Percentiles rank a stretch among this genome's conserved stretches.
phyloP scores from a whole-genome alignment of 2,888 invertebrate species.

The Rhagonycha lutea region DNA sequence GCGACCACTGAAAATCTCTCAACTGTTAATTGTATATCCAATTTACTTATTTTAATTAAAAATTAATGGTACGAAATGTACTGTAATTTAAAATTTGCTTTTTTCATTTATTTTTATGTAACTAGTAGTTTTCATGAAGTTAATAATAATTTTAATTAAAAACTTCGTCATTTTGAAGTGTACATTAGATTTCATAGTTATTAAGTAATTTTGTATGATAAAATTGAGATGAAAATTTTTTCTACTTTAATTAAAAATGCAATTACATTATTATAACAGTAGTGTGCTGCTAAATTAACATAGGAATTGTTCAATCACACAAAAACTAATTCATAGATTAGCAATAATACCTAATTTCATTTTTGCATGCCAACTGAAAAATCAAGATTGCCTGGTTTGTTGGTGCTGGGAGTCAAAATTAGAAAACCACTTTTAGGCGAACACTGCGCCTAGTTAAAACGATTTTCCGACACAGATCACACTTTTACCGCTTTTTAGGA shows the following conservation, averaged over 20 bases:
- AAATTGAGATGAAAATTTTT: neutral
- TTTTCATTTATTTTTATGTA: neutral
- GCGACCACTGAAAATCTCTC: neutral
- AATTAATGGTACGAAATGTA: neutral
- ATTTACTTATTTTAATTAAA: conserved; percentile 3
- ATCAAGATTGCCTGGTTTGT: no score
- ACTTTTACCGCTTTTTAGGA: no score
- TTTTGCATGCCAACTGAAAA: no score
- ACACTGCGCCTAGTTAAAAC: no score
- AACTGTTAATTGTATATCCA: neutral
- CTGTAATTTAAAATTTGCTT: neutral
- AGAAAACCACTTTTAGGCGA: no score
- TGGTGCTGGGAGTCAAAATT: no score
- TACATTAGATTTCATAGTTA: neutral
- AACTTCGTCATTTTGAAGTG: neutral
- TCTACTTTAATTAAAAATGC: neutral
- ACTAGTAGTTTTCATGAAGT: neutral
- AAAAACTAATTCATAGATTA: no score
- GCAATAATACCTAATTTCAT: no score
- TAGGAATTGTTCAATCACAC: neutral
- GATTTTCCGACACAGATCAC: no score
- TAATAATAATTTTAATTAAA: neutral
- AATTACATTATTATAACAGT: no score
- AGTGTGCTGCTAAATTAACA: neutral
- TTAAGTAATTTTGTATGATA: neutral